phyloP scores from a whole-genome alignment of 2,113 vertebrate species.

The Manacus vitellinus region DNA sequence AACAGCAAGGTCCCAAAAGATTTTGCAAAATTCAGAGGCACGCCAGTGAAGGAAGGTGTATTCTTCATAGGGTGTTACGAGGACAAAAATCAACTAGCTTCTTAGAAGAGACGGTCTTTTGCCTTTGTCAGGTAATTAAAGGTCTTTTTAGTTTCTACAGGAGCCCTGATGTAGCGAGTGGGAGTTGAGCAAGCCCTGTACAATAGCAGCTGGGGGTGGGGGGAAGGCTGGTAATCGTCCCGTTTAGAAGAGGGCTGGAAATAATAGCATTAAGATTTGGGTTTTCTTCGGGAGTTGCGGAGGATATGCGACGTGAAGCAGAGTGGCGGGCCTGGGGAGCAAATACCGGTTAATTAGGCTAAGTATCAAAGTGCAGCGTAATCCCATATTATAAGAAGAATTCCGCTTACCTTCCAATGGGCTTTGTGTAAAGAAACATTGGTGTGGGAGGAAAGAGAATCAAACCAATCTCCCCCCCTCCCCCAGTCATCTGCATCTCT shows the following conservation, averaged over 20 bases:
- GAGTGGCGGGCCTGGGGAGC: not conserved
- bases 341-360: slow-evolving; percentile 1
- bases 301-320: not conserved
- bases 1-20: slow-evolving; percentile 74
- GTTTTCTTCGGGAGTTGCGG: slow-evolving; percentile 16
- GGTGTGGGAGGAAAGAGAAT: slow-evolving; percentile 30
- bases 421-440: slow-evolving; percentile 55
- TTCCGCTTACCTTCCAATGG: slow-evolving; percentile 49
- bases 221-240: slow-evolving; percentile 64
- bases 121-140: slow-evolving; percentile 85
- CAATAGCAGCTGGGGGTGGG: slow-evolving; percentile 67
- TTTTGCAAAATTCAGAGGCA: slow-evolving; percentile 75
- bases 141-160: slow-evolving; percentile 77
- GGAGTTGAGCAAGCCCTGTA: slow-evolving; percentile 78
- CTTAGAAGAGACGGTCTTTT: slow-evolving; percentile 74
- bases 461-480: not conserved
- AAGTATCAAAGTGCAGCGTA: slow-evolving; percentile 44
- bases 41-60: slow-evolving; percentile 58
- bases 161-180: slow-evolving; percentile 73
- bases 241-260: slow-evolving; percentile 61
- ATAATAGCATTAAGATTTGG: slow-evolving; percentile 46
- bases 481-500: not conserved
- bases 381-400: not conserved
- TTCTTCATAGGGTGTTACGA: slow-evolving; percentile 71
- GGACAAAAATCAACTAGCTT: slow-evolving; percentile 74